A percentile compares a stretch with the other conserved stretches of the same genome.
Conservation (phyloP, 1,140 invertebrate species). For the Teleopsis dalmanni region DNA sequence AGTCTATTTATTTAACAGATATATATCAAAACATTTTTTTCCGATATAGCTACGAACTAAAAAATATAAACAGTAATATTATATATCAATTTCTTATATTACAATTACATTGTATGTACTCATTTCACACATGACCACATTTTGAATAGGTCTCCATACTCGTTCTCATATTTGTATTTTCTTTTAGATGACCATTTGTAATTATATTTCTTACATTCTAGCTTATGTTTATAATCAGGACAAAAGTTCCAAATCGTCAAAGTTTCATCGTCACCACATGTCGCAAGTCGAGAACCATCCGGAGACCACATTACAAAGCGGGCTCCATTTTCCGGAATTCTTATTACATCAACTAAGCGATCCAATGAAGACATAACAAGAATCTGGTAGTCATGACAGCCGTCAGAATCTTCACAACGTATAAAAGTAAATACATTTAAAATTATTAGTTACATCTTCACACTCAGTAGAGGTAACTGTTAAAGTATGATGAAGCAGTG, state of each 20-base stretch:
- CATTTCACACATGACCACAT: conserved; percentile 5
- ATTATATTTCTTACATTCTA: too few relatives aligned
- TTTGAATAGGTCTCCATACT: conserved; percentile 4
- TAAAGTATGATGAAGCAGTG: too few relatives aligned
- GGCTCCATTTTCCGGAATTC: conserved; percentile 21
- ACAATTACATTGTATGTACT: too few relatives aligned
- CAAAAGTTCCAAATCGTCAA: conserved; percentile 37
- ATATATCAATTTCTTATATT: too few relatives aligned
- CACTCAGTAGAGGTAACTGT: too few relatives aligned
- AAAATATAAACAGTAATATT: too few relatives aligned
- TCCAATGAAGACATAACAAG: conserved; percentile 33
- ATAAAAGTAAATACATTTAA: background rate
- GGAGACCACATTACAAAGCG: conserved; percentile 39
- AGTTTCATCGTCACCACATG: conserved; percentile 31
- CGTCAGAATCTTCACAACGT: conserved; percentile 14
- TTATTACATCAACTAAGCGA: conserved; percentile 31
- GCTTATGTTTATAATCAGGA: too few relatives aligned
- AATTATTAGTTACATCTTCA: too few relatives aligned
- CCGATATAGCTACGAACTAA: too few relatives aligned
- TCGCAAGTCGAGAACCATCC: conserved; percentile 34
- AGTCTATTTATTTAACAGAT: too few relatives aligned
- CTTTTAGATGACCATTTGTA: conserved; percentile 1
- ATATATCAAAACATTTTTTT: too few relatives aligned
- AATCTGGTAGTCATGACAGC: conserved; percentile 20
- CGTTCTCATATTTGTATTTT: background rate